Percentiles rank a stretch among this genome's conserved stretches.
Conservation (phyloP, 2,888 invertebrate genomes). For the Steromphala cineraria region DNA sequence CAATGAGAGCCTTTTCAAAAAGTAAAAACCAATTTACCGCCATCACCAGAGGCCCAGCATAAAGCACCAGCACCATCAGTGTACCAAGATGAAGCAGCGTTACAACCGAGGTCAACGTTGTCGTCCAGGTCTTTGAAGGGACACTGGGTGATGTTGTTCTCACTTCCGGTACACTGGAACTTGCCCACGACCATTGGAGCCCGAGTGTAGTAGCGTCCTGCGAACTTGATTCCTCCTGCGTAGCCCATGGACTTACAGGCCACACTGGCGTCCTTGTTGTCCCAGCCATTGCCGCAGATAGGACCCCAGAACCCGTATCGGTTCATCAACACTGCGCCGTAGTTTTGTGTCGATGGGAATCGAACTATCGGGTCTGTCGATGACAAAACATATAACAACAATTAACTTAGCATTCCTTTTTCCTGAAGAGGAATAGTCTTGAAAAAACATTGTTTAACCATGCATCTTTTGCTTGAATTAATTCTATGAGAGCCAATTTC, state of each 20-base stretch:
- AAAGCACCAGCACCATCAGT: constrained; percentile 56
- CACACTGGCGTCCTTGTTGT: constrained; percentile 50
- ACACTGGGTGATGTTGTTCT: constrained; percentile 48
- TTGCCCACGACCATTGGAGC: constrained; percentile 53
- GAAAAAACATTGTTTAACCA: too few species aligned
- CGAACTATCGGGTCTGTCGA: constrained; percentile 37
- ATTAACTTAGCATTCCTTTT: too few species aligned
- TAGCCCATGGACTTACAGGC: constrained; percentile 11
- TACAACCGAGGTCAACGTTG: constrained; percentile 46
- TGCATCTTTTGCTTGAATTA: too few species aligned
- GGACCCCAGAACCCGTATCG: constrained; percentile 85
- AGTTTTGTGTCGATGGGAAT: constrained; percentile 35
- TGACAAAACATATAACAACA: too few species aligned
- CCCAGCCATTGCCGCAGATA: constrained; percentile 62
- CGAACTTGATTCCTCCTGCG: background rate
- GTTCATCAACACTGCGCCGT: constrained; percentile 80
- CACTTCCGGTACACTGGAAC: constrained; percentile 50
- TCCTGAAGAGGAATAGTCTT: too few species aligned
- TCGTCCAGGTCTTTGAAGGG: constrained; percentile 48
- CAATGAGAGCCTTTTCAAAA: too few species aligned
- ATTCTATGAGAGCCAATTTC: too few species aligned
- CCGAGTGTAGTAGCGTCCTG: background rate
- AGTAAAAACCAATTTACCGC: too few species aligned
- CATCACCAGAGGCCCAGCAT: constrained; percentile 52
- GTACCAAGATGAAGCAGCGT: background rate